A percentile compares a stretch with the other conserved stretches of the same genome.
These are phyloP conservation scores for Agrilus mali DNA, from an alignment of 2,888 invertebrate species.

Conservation along the genomic window DNA sequence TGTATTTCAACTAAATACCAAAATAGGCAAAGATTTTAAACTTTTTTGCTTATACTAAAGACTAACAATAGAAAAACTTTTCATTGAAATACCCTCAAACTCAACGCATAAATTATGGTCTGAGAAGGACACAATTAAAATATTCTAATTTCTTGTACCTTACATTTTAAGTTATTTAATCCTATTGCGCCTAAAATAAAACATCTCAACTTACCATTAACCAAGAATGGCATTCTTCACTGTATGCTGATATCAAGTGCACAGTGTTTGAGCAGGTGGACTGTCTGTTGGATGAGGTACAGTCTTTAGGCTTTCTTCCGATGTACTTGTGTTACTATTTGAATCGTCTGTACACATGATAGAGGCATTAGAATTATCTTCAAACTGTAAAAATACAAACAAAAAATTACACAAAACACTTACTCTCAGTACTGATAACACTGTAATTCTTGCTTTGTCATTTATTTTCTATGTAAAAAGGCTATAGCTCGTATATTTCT, in stretches of 20 bases:
- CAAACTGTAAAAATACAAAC: constrained; percentile 30
- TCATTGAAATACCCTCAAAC: no score
- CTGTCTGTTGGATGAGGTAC: constrained; percentile 14
- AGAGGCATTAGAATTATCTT: constrained; percentile 35
- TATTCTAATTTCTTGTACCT: no score
- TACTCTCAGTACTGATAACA: no score
- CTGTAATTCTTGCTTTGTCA: no score
- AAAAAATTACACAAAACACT: constrained; percentile 3
- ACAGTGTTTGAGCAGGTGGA: constrained; percentile 20
- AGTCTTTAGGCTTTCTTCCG: constrained; percentile 19
- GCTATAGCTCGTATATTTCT: no score
- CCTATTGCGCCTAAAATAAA: not conserved
- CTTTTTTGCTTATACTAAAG: no score
- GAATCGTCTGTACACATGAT: constrained; percentile 35
- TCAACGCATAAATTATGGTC: no score
- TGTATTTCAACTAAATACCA: no score
- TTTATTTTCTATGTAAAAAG: not conserved
- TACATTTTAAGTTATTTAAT: no score
- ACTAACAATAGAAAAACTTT: no score
- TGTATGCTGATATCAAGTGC: constrained; percentile 25
- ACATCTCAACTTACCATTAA: not conserved
- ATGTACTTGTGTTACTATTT: constrained; percentile 30
- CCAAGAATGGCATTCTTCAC: not conserved
- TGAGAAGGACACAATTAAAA: no score
- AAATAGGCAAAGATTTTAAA: no score